Conservation (phyloP, 53 echinoderm and acorn worm genomes). For the Luidia sarsii region DNA sequence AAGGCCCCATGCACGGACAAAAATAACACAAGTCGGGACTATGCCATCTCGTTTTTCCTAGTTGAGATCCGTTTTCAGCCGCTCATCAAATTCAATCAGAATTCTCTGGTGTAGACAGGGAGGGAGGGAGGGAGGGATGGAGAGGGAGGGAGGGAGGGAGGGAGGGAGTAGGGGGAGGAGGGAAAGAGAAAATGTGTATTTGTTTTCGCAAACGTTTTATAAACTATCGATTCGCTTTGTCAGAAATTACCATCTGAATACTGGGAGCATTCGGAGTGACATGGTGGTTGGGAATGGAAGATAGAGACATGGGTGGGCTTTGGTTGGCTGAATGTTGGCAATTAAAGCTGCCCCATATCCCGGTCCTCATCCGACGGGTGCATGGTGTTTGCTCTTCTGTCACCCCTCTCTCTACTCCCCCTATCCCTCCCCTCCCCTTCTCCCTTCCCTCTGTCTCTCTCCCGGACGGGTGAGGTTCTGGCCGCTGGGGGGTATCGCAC, state of each 20-base stretch:
- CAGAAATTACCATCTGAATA: constrained; percentile 55
- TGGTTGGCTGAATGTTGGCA: constrained; percentile 41
- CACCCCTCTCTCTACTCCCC: no score
- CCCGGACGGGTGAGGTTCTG: no score
- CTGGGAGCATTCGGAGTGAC: constrained; percentile 16
- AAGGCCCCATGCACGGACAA: constrained; percentile 37
- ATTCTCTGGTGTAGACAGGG: no score
- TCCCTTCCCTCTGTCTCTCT: no score
- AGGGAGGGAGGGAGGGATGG: background rate
- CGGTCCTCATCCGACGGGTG: constrained; percentile 16
- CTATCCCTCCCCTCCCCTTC: no score
- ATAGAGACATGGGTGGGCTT: constrained; percentile 3
- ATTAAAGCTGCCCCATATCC: constrained; percentile 23
- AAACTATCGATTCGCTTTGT: constrained; percentile 59
- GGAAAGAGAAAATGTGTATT: constrained; percentile 39
- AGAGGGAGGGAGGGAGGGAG: background rate
- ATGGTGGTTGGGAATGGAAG: background rate
- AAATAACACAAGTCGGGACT: constrained; percentile 36
- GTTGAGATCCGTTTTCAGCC: constrained; percentile 21
- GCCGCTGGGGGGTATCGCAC: no score
- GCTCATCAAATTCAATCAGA: background rate
- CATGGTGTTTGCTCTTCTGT: constrained; percentile 40
- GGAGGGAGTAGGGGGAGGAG: background rate
- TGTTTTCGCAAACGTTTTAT: constrained; percentile 55
- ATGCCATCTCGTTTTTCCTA: constrained; percentile 27